Percentiles rank a stretch among this genome's conserved stretches.
phyloP scores from a whole-genome alignment of 1,140 invertebrate genomes.

The Zaprionus inermis region DNA sequence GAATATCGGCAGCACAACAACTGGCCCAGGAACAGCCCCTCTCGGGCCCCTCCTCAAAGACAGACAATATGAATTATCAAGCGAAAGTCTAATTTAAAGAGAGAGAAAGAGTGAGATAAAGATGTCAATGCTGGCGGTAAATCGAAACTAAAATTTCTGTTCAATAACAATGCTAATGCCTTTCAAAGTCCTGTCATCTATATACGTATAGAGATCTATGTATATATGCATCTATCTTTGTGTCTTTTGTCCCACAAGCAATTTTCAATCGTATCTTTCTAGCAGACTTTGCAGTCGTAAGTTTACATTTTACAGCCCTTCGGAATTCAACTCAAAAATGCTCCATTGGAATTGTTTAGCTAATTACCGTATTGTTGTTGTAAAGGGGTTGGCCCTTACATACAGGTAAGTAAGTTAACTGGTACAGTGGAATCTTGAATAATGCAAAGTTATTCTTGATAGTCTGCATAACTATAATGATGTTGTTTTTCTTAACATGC shows the following conservation, averaged over 20 bases:
- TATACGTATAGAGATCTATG: slow-evolving; percentile 34
- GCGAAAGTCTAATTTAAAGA: slow-evolving; percentile 28
- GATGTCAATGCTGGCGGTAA: slow-evolving; percentile 42
- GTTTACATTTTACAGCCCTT: slow-evolving; percentile 57
- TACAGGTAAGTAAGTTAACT: slow-evolving; percentile 38
- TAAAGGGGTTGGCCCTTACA: slow-evolving; percentile 12
- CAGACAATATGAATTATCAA: slow-evolving; percentile 32
- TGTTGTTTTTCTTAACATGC: slow-evolving; percentile 13
- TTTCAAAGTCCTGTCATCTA: slow-evolving; percentile 54
- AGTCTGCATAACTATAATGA: slow-evolving; percentile 5
- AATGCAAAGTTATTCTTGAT: background rate
- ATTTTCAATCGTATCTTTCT: slow-evolving; percentile 34
- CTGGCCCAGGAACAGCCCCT: slow-evolving; percentile 28
- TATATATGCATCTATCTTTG: slow-evolving; percentile 30
- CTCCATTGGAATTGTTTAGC: slow-evolving; percentile 46
- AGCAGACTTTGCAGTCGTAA: slow-evolving; percentile 56
- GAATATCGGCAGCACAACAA: slow-evolving; percentile 34
- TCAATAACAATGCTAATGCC: slow-evolving; percentile 56
- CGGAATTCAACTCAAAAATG: slow-evolving; percentile 43
- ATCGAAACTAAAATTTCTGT: slow-evolving; percentile 47
- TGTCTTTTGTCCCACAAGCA: slow-evolving; percentile 46
- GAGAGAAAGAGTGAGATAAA: slow-evolving; percentile 30
- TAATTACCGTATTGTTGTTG: slow-evolving; percentile 21
- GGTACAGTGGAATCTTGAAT: slow-evolving; percentile 44
- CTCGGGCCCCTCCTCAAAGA: slow-evolving; percentile 21